Base-by-base conservation (phyloP, 2,797 vertebrate genomes). In the Arnoldichthys spilopterus region DNA sequence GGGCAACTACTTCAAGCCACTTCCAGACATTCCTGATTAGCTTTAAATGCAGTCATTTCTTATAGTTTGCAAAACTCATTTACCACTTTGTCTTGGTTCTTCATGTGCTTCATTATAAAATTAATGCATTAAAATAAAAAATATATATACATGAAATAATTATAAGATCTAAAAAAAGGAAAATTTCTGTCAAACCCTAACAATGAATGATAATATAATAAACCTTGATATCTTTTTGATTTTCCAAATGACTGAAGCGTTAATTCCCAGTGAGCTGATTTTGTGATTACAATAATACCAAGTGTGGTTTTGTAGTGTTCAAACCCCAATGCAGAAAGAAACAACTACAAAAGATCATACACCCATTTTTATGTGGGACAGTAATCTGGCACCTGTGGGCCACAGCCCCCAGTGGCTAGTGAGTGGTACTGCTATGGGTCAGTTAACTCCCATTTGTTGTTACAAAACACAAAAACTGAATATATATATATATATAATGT, bases 181-280 rank as follows among this genome's bases (percentile, higher is more conserved):
- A n/a, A 43, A 0, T 37, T 11, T 56, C 8, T 56, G n/a, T 24
- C 24, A 9, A 24, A 2, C 6, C 11, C 49, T 51, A 56, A 22
- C 24, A 8, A 12, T 56, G 53, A 56, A 22, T 11, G n/a, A 12
- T 22, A 22, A 56, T 56, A 56, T 22, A 56, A 56, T 56, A 56
- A 11, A 22, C 53, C n/a, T 24, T 26, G 9, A 26, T 26, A 28
- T 6, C 9, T 28, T 58, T 58, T 58, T 24, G 9, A 58, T 58
- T 58, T 26, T 58, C 54, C 54, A 28, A 58, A 58, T 58, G 54
- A 58, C 54, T 58, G 24, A 58, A 58, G 11, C 26, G 54, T 24
- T 58, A 58, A 58, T 58, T 58, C 54, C 54, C 54, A 58, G 9
- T 58, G 22, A 54, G 6, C 54, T 9, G 54, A 58, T 58, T 58